Evolutionary conservation across 2,888 invertebrate species (phyloP).

Genomic region (Iselma pallidipennis): DNA sequence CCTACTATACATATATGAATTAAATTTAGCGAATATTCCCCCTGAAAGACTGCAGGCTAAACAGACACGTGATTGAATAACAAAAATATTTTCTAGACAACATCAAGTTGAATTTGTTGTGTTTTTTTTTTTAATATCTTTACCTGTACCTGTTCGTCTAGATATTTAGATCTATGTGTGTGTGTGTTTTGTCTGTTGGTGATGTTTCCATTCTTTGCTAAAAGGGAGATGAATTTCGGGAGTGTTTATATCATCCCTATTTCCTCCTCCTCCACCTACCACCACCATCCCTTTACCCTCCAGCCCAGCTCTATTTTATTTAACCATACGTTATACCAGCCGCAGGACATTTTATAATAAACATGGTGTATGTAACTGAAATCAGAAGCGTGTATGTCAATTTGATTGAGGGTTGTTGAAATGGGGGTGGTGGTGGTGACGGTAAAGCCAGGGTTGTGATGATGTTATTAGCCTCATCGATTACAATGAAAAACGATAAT

Average conservation of each 20-base stretch:
- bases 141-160: too few relatives aligned
- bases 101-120: neutral
- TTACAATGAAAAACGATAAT: neutral
- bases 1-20: too few relatives aligned
- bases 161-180: too few relatives aligned
- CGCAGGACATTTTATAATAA: constrained; percentile 12
- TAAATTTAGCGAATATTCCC: too few relatives aligned
- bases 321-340: constrained; percentile 3
- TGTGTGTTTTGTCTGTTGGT: neutral
- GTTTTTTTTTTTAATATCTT: neutral
- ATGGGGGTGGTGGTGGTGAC: neutral
- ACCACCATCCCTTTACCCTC: neutral
- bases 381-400: constrained; percentile 1
- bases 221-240: neutral
- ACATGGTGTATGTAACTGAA: constrained; percentile 7
- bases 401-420: neutral
- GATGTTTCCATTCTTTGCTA: neutral
- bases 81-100: neutral
- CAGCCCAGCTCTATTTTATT: neutral
- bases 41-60: neutral
- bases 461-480: neutral
- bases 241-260: neutral
- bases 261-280: too few relatives aligned
- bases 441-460: neutral
- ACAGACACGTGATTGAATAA: neutral